Evolutionary conservation across 1,140 invertebrate species (phyloP).

Genomic region (Nylanderia fulva): DNA sequence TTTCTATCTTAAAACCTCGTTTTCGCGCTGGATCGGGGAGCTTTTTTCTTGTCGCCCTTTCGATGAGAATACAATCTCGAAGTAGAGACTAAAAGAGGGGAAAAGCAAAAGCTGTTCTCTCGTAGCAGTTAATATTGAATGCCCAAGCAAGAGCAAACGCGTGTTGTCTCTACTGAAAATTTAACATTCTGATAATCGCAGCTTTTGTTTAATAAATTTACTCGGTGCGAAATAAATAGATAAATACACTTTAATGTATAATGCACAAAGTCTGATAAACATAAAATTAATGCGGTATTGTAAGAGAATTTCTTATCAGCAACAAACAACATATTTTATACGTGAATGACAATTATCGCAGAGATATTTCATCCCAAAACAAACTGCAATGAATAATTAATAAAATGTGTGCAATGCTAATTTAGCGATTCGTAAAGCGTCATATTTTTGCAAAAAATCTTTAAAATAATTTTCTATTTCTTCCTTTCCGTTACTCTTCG

Average conservation of each 20-base stretch:
- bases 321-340: neutral
- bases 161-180: conserved; percentile 20
- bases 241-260: neutral
- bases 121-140: conserved; percentile 40
- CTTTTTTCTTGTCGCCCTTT: neutral
- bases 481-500: neutral
- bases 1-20: neutral
- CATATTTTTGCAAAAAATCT: conserved; percentile 21
- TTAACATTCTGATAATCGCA: conserved; percentile 3
- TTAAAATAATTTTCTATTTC: conserved; percentile 2
- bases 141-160: conserved; percentile 12
- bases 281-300: neutral
- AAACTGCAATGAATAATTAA: conserved; percentile 53
- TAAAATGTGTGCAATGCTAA: neutral
- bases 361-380: neutral
- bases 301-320: no score
- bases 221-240: neutral
- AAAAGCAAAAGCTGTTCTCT: conserved; percentile 17
- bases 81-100: neutral
- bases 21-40: conserved; percentile 5
- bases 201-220: neutral
- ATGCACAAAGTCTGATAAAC: neutral
- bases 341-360: neutral
- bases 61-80: neutral
- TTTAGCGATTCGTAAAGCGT: neutral